phyloP scores from a whole-genome alignment of 2,888 invertebrate genomes.

The Eledone cirrhosa region DNA sequence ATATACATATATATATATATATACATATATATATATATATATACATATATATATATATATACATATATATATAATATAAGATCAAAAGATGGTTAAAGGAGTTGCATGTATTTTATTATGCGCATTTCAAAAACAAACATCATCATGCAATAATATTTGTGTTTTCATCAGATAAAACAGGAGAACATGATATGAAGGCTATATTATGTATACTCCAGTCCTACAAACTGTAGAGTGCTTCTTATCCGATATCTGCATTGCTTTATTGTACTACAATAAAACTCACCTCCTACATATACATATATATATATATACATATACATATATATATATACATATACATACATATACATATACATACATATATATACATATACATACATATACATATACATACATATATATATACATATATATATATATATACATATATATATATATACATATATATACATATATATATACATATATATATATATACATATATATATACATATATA shows the following conservation, averaged over 20 bases:
- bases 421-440: neutral
- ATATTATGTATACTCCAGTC: too few relatives aligned
- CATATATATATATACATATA: neutral
- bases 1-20: neutral
- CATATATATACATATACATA: slow-evolving; percentile 2
- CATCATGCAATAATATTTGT: too few relatives aligned
- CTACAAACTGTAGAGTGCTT: too few relatives aligned
- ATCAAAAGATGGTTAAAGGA: too few relatives aligned
- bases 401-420: slow-evolving; percentile 2
- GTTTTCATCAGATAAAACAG: too few relatives aligned
- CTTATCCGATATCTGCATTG: too few relatives aligned
- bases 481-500: neutral
- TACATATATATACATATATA: neutral
- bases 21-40: neutral
- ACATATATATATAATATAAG: neutral
- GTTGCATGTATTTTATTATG: too few relatives aligned
- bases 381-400: neutral
- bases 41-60: slow-evolving; percentile 2
- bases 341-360: neutral
- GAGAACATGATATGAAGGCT: too few relatives aligned
- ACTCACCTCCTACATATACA: too few relatives aligned
- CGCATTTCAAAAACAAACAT: too few relatives aligned
- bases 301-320: neutral
- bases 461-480: neutral
- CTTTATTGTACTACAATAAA: too few relatives aligned